A percentile compares a stretch with the other conserved stretches of the same genome.
phyloP scores from a whole-genome alignment of 2,113 vertebrate genomes.

The Pithys albifrons region DNA sequence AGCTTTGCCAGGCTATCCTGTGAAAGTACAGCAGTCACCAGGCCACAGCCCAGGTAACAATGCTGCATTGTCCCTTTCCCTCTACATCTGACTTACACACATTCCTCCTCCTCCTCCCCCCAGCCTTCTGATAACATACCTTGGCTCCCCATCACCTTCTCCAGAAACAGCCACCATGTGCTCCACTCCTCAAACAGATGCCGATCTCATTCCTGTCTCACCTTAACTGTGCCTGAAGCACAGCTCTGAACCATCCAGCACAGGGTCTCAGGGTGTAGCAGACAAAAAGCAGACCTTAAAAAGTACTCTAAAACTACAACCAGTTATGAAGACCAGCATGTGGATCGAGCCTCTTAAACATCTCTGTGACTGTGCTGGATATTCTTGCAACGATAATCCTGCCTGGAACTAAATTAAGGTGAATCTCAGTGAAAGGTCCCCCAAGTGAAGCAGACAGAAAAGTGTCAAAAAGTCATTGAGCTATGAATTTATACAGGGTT shows the following conservation, averaged over 20 bases:
- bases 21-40: background rate
- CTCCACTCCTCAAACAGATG: background rate
- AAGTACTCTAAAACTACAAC: background rate
- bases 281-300: background rate
- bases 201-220: background rate
- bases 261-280: background rate
- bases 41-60: background rate
- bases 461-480: background rate
- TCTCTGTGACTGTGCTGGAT: background rate
- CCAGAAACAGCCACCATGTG: background rate
- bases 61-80: background rate
- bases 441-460: background rate
- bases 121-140: background rate
- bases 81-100: background rate
- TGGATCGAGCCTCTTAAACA: background rate
- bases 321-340: background rate
- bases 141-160: background rate
- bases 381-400: background rate
- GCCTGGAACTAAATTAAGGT: background rate
- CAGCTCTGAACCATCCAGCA: background rate
- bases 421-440: background rate
- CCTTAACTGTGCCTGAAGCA: background rate
- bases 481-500: background rate
- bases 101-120: background rate
- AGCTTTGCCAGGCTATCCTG: background rate